Evolutionary conservation across 2,113 vertebrate species (phyloP), one percentile per base, ranked within the genome.

Genomic region (Pseudopipra pipra): DNA sequence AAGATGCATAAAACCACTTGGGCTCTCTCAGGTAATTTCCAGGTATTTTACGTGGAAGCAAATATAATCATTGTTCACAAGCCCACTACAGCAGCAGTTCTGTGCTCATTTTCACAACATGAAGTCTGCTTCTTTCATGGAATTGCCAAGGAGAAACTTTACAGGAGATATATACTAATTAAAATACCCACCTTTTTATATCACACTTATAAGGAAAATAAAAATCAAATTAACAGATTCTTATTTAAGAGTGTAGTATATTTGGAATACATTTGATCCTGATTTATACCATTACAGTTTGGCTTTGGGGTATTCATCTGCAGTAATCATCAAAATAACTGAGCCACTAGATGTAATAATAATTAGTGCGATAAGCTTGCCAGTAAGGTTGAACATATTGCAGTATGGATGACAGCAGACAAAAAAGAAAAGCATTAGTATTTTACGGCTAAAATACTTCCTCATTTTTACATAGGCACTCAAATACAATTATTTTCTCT

Each of bases 401-500:
- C 56, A 83, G 71, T 51, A 93, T 24, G 79, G 96, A 97, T 92
- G 92, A 90, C 52, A 67, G 89, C 77, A 96, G 91, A 85, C 63
- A 71, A 79, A 97, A 95, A 93, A 84, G 82, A 94, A 96, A 96
- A 97, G 52, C 89, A 94, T 93, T 94, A 96, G 56, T 95, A 89
- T 55, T 95, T 86, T 73, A 76, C 63, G 94, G 91, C 74, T 96
- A 92, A 97, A 97, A 97, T 86, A 97, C 96, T 96, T 97, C 86
- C 93, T 96, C 71, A 83, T 96, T 98, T 98, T 98, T 90, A 91
- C 81, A 95, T 65, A 94, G 89, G 95, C 86, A 93, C 89, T 96
- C 94, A 97, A 95, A 97, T 77, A 98, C 95, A 96, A 97, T 97
- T 97, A 96, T 88, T 97, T 94, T 92, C 95, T 90, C 78, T 90